Base-by-base conservation (phyloP, 2,888 invertebrate species). In the Tipula unca region DNA sequence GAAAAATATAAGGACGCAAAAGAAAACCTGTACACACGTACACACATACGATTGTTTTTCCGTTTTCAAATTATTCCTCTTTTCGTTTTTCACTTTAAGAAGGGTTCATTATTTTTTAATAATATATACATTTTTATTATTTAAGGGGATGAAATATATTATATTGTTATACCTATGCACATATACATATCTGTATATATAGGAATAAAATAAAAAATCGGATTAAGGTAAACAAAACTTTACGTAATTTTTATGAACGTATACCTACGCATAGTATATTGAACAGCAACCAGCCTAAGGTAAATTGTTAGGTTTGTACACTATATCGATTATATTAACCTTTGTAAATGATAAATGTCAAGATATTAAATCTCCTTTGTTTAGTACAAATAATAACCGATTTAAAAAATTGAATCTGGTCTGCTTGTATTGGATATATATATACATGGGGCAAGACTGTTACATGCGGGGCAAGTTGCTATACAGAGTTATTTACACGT, bases 101-200 rank as follows among this genome's bases (percentile, higher is more conserved):
- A 69, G 69, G 69, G 69, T 69, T 69, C 69, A 69, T 69, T 69
- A 69, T 69, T 69, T 69, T 69, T 69, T 69, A 69, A 69, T 69
- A 69, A 69, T 69, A 69, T 13, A 25, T 54, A 17, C 17, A 48
- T 4, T 3, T 69, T 25, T 69, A 25, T 10, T 69, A 69, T 69
- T 25, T 69, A 25, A 69, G 69, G 69, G 69, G 69, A 17, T 48
- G 48, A 48, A 25, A 69, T 32, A 32, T 6, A 69, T 13, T 10
- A 69, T 69, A 17, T 69, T 69, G 69, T 32, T 32, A 32, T 32
- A 8, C n/a, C n/a, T n/a, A n/a, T n/a, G n/a, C n/a, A n/a, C n/a
- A n/a, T n/a, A n/a, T n/a, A n/a, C n/a, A n/a, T n/a, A n/a, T n/a
- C n/a, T 10, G 10, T 42, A 48, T 3, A 48, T 4, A 8, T 17